Percentiles rank a stretch among this genome's conserved stretches.
Conservation (phyloP, 2,888 invertebrate genomes). For the Pandemis heparana region DNA sequence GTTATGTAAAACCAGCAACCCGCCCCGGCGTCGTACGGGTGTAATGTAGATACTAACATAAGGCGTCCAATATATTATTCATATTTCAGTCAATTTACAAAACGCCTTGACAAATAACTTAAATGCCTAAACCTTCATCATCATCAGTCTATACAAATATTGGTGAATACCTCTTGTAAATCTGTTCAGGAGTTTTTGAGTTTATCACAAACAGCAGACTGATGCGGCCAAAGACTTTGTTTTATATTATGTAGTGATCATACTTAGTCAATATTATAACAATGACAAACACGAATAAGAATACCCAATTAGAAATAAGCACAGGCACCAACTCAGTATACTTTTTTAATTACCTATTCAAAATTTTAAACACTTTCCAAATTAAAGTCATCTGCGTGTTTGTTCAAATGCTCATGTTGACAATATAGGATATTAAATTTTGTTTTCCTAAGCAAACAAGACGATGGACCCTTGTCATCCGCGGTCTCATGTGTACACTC, state of each 20-base stretch:
- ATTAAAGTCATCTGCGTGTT: constrained; percentile 33
- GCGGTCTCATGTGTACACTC: constrained; percentile 67
- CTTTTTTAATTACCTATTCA: constrained; percentile 42
- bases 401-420: constrained; percentile 59
- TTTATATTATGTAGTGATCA: no score
- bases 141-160: no score
- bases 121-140: no score
- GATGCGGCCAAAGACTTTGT: no score
- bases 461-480: constrained; percentile 68
- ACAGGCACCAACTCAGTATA: constrained; percentile 28
- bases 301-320: background rate
- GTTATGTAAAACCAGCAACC: background rate
- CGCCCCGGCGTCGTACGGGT: no score
- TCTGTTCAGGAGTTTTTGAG: no score
- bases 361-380: constrained; percentile 26
- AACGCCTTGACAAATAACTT: no score
- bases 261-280: background rate
- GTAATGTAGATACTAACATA: no score
- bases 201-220: no score
- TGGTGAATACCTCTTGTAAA: no score
- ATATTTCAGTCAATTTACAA: no score
- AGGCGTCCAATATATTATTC: no score
- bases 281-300: background rate
- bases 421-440: constrained; percentile 70
- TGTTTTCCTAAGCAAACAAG: constrained; percentile 64